Evolutionary conservation across 2,113 vertebrate genomes (phyloP), one percentile per base, ranked within the genome.

Genomic region (Solenodon paradoxus): DNA sequence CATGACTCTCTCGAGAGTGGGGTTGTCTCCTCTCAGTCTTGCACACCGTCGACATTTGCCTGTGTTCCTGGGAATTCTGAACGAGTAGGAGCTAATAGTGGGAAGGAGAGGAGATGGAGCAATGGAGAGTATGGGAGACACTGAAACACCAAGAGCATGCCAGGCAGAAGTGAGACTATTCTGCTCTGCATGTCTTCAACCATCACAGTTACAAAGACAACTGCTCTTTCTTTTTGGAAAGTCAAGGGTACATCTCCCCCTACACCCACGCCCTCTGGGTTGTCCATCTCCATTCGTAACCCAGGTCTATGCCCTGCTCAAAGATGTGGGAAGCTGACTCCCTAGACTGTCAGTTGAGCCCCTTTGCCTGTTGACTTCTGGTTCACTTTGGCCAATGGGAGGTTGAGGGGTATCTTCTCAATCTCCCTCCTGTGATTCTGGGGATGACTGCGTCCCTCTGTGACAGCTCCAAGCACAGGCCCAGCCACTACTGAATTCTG

Each of bases 21-120:
- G 35, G 7, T 35, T 71, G 71, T 87, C 61, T 77, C 75, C 61
- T 84, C 88, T 83, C 93, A 88, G 77, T 20, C 79, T 22, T 89
- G 45, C 75, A 84, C 35, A 59, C 28, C 8, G 9, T 40, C 1
- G 26, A 47, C 22, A 35, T 64, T 66, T 64, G 40, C 53, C 78
- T 57, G 30, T 42, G 7, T 69, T 35, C 10, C 10, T 53, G 38
- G 51, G 59, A 71, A 90, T 78, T 92, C 49, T 71, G 63, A 92
- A 78, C 20, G 64, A 83, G 64, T 28, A 64, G 79, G 47, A 95
- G 53, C 7, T 40, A 55, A 45, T 0, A 8, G 38, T 10, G 87
- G 78, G n/a, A 71, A 88, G 85, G 40, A 82, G 53, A 35, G 57
- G 13, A 47, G 40, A 68, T 38, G n/a, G 15, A 75, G 17, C 38